phyloP scores from a whole-genome alignment of 2,888 invertebrate genomes.

The Calliopum simillimum region DNA sequence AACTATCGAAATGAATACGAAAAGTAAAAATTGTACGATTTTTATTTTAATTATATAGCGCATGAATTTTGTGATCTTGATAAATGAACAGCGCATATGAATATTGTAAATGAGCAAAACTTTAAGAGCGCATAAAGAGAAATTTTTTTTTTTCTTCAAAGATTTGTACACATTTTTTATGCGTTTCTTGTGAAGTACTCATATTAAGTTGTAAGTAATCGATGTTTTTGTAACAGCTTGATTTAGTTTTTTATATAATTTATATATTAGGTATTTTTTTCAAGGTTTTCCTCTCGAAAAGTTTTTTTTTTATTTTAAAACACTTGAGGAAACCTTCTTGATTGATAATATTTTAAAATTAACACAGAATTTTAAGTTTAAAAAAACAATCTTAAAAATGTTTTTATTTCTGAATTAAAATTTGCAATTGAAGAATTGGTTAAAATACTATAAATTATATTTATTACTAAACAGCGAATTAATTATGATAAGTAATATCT shows the following conservation, averaged over 20 bases:
- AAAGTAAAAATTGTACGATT: constrained; percentile 34
- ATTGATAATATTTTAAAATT: neutral
- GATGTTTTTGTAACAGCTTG: no score
- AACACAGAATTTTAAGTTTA: neutral
- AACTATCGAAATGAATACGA: constrained; percentile 21
- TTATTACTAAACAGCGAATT: no score
- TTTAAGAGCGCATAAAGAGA: no score
- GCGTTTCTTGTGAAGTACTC: no score
- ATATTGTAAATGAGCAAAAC: constrained; percentile 11
- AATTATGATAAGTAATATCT: no score
- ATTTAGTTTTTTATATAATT: no score
- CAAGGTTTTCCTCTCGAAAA: neutral
- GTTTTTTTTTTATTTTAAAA: neutral
- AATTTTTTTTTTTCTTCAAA: constrained; percentile 14
- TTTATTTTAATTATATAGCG: constrained; percentile 32
- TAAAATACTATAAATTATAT: no score
- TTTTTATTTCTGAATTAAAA: constrained; percentile 3
- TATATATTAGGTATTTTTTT: no score
- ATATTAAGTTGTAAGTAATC: no score
- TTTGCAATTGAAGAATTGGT: neutral
- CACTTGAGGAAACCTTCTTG: neutral
- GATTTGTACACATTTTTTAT: no score
- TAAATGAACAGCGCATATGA: constrained; percentile 12
- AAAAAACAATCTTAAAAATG: neutral
- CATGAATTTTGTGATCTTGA: constrained; percentile 32